These are phyloP conservation scores for Luffia ferchaultella DNA, from an alignment of 2,888 invertebrate genomes.

Conservation along the genomic window DNA sequence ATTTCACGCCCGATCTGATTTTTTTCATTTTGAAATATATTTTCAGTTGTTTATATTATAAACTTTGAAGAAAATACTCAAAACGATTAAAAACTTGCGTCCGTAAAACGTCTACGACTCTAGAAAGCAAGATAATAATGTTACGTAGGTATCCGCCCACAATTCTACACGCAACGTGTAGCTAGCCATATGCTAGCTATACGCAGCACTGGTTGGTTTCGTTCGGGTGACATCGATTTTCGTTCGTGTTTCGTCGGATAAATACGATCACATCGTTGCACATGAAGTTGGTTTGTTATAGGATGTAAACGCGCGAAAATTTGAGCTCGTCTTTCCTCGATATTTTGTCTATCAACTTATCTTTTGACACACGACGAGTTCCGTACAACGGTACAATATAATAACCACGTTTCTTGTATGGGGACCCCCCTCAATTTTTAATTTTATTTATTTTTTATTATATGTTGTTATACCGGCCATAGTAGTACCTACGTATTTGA, in stretches of 20 bases:
- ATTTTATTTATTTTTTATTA: too few relatives aligned
- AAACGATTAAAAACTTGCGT: background rate
- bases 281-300: background rate
- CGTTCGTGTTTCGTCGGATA: conserved; percentile 41
- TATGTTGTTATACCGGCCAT: too few relatives aligned
- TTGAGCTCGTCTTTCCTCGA: background rate
- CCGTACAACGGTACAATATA: too few relatives aligned
- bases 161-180: conserved; percentile 9
- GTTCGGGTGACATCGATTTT: conserved; percentile 56
- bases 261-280: too few relatives aligned
- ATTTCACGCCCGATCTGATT: conserved; percentile 58
- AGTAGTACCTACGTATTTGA: too few relatives aligned
- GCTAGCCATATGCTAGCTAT: conserved; percentile 43
- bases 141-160: background rate
- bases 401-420: too few relatives aligned
- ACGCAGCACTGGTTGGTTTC: conserved; percentile 4
- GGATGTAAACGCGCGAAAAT: background rate
- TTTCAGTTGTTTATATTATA: conserved; percentile 8
- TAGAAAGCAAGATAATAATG: background rate
- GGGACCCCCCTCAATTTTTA: too few relatives aligned
- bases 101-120: background rate
- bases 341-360: too few relatives aligned
- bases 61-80: conserved; percentile 3
- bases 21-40: conserved; percentile 41
- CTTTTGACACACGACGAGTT: too few relatives aligned